Conservation (phyloP, 2,113 vertebrate genomes). For the Trematomus loennbergii region DNA sequence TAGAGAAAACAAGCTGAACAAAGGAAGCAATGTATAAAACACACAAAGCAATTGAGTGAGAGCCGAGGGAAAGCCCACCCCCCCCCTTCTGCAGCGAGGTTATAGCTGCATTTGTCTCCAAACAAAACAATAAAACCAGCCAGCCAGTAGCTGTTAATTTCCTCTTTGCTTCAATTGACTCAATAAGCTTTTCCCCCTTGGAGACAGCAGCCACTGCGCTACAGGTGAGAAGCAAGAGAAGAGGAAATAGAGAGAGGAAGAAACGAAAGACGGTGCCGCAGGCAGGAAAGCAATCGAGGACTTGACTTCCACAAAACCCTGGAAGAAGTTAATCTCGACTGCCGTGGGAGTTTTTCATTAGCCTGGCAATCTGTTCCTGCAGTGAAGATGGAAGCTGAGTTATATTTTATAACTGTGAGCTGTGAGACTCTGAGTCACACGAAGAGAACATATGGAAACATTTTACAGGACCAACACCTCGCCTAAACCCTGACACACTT, state of each 20-base stretch:
- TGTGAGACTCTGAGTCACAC: slow-evolving; percentile 52
- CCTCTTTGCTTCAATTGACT: slow-evolving; percentile 72
- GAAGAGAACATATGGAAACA: slow-evolving; percentile 66
- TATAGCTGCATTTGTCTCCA: slow-evolving; percentile 64
- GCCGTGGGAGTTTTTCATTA: slow-evolving; percentile 79
- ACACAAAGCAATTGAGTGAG: slow-evolving; percentile 50
- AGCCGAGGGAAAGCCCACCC: slow-evolving; percentile 20
- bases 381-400: slow-evolving; percentile 74
- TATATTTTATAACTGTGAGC: slow-evolving; percentile 71
- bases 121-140: slow-evolving; percentile 79
- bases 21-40: slow-evolving; percentile 26
- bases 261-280: slow-evolving; percentile 49
- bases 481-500: slow-evolving; percentile 26
- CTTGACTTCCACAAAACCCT: slow-evolving; percentile 68
- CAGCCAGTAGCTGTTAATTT: slow-evolving; percentile 79
- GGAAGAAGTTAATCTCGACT: slow-evolving; percentile 75
- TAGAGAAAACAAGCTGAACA: slow-evolving; percentile 15
- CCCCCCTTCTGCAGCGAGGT: slow-evolving; percentile 32
- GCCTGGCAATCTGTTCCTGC: slow-evolving; percentile 73
- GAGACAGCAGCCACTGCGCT: slow-evolving; percentile 59
- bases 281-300: slow-evolving; percentile 72
- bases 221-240: slow-evolving; percentile 65
- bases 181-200: slow-evolving; percentile 60
- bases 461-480: slow-evolving; percentile 49
- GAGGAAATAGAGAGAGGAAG: slow-evolving; percentile 49